Evolutionary conservation across 1,140 invertebrate genomes (phyloP).

Genomic region (Trigoniulus corallinus): DNA sequence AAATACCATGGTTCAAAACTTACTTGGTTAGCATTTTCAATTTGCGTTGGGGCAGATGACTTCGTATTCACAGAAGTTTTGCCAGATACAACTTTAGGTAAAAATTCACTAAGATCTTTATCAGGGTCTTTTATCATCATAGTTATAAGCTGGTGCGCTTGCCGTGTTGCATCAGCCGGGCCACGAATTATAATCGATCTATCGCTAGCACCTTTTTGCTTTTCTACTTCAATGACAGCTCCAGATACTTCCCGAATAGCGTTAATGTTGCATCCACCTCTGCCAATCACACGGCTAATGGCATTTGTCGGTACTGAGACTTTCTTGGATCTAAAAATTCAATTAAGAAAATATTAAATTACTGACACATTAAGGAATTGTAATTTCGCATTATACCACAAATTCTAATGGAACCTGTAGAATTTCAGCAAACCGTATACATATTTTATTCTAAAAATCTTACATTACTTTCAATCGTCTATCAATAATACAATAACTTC

Average conservation of each 20-base stretch:
- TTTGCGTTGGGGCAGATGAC: not conserved
- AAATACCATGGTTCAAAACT: not conserved
- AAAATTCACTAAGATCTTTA: conserved; percentile 67
- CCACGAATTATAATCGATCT: conserved; percentile 88
- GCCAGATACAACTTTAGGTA: conserved; percentile 40
- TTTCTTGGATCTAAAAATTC: conserved; percentile 46
- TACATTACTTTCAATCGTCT: too few species aligned
- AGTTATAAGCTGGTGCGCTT: conserved; percentile 69
- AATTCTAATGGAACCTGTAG: not conserved
- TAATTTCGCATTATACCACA: not conserved
- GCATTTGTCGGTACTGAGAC: conserved; percentile 85
- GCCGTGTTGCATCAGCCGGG: conserved; percentile 72
- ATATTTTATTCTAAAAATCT: too few species aligned
- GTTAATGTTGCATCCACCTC: conserved; percentile 92
- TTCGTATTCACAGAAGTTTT: not conserved
- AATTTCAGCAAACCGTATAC: too few species aligned
- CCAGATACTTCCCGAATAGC: conserved; percentile 84
- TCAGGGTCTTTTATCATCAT: conserved; percentile 83
- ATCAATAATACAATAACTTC: too few species aligned
- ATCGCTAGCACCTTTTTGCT: conserved; percentile 87
- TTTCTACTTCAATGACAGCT: conserved; percentile 95
- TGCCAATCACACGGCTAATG: conserved; percentile 86
- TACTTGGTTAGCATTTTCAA: not conserved
- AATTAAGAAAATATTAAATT: not conserved
- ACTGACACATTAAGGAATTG: not conserved